Evolutionary conservation across 2,888 invertebrate species (phyloP).

Genomic region (Balanococcus diminutus): DNA sequence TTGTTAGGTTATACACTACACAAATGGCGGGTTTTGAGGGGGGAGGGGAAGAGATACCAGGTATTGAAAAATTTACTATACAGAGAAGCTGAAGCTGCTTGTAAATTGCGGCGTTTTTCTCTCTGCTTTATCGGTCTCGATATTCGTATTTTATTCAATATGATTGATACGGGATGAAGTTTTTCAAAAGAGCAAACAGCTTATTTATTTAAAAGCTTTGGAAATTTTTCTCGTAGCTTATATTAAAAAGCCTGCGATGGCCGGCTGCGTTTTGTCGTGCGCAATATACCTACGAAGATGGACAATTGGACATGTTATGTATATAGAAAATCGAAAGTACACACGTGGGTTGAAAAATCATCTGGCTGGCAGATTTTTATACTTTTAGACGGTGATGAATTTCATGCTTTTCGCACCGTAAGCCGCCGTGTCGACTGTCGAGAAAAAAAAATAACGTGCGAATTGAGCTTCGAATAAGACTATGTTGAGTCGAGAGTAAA

Average conservation of each 20-base stretch:
- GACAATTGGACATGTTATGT: not conserved
- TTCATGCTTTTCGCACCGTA: not conserved
- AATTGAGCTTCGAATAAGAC: not conserved
- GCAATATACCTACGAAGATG: not conserved
- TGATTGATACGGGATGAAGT: not conserved
- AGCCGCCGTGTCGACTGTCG: not conserved
- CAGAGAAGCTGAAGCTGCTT: not conserved
- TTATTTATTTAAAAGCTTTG: constrained; percentile 5
- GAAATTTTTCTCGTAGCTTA: not conserved
- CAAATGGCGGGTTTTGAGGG: not conserved
- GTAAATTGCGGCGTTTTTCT: not conserved
- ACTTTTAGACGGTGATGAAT: not conserved
- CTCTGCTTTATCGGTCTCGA: not conserved
- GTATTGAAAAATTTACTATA: not conserved
- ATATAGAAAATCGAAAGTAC: not conserved
- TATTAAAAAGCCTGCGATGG: not conserved
- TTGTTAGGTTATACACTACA: not conserved
- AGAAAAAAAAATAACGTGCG: not conserved
- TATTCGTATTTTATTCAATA: not conserved
- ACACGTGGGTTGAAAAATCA: not conserved
- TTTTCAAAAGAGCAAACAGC: not conserved
- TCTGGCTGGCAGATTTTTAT: not conserved
- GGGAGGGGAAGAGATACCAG: not conserved
- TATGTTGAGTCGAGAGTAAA: not conserved
- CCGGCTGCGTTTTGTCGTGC: not conserved